A percentile compares a stretch with the other conserved stretches of the same genome.
These are phyloP conservation scores for Agonopterix subpropinquella DNA, from an alignment of 2,888 invertebrate genomes.

Conservation along the genomic window DNA sequence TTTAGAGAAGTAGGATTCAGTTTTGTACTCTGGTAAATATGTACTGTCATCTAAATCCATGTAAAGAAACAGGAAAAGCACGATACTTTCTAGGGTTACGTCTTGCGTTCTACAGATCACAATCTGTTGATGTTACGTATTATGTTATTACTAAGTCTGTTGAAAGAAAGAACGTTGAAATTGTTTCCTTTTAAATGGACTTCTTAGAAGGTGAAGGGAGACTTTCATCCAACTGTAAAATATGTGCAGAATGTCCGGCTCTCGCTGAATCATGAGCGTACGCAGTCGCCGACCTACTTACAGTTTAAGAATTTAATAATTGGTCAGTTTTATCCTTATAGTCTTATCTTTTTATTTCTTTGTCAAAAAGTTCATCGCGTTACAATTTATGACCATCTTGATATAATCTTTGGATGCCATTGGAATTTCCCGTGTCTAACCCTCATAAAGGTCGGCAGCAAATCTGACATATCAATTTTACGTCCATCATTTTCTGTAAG, in stretches of 20 bases:
- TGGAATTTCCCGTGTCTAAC: slow-evolving; percentile 10
- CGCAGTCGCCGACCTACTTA: slow-evolving; percentile 5
- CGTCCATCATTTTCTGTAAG: slow-evolving; percentile 33
- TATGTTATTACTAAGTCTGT: neutral
- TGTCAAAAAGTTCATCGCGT: too few relatives aligned
- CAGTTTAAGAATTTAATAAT: too few relatives aligned
- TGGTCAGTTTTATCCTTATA: too few relatives aligned
- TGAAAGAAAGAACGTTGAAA: neutral
- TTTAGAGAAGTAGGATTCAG: too few relatives aligned
- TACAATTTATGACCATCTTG: neutral
- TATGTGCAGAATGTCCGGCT: slow-evolving; percentile 15
- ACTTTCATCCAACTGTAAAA: slow-evolving; percentile 30
- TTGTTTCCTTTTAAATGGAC: slow-evolving; percentile 16
- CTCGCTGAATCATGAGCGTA: slow-evolving; percentile 23
- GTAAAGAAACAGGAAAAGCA: too few relatives aligned
- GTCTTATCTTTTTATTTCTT: too few relatives aligned
- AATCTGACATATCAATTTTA: slow-evolving; percentile 42
- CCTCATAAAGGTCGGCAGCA: slow-evolving; percentile 22
- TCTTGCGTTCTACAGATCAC: too few relatives aligned
- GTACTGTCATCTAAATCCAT: too few relatives aligned
- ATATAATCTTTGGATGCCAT: neutral
- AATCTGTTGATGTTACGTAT: neutral
- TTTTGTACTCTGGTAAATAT: too few relatives aligned
- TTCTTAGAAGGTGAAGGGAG: slow-evolving; percentile 23
- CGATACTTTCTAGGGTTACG: too few relatives aligned